Evolutionary conservation across 1,140 invertebrate species (phyloP).

Genomic region (Hormaphis cornu): DNA sequence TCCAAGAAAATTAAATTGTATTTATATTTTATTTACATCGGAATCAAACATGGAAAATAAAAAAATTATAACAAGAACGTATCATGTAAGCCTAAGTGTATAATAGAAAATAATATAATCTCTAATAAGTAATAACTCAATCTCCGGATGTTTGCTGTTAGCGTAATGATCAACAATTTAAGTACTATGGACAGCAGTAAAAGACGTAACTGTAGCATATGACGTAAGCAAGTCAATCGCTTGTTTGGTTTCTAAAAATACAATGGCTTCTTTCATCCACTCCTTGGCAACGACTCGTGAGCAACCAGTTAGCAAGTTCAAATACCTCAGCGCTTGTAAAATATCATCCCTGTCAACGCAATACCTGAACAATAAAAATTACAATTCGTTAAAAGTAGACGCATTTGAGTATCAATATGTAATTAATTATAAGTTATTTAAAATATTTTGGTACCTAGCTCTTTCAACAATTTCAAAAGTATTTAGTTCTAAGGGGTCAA

Average conservation of each 20-base stretch:
- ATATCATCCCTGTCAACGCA: slow-evolving; percentile 79
- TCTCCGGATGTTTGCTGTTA: neutral
- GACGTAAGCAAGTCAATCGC: slow-evolving; percentile 76
- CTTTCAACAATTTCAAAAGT: slow-evolving; percentile 80
- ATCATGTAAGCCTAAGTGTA: neutral
- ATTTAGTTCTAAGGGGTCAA: slow-evolving; percentile 56
- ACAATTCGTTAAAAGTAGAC: neutral
- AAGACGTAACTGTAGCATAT: slow-evolving; percentile 53
- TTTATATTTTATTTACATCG: slow-evolving; percentile 10
- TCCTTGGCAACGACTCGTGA: slow-evolving; percentile 66
- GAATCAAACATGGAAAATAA: neutral
- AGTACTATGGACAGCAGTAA: neutral
- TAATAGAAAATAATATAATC: neutral
- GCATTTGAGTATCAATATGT: neutral
- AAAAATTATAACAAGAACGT: neutral
- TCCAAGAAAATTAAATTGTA: too few relatives aligned
- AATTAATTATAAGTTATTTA: too few relatives aligned
- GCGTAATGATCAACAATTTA: neutral
- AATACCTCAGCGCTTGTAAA: slow-evolving; percentile 72
- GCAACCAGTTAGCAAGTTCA: slow-evolving; percentile 80
- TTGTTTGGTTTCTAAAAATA: slow-evolving; percentile 81
- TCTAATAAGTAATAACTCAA: neutral
- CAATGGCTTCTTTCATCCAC: slow-evolving; percentile 77
- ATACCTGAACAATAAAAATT: slow-evolving; percentile 50
- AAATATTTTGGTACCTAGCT: slow-evolving; percentile 57